These are phyloP conservation scores for Caerostris extrusa DNA, from an alignment of 1,140 invertebrate species.

Conservation along the genomic window DNA sequence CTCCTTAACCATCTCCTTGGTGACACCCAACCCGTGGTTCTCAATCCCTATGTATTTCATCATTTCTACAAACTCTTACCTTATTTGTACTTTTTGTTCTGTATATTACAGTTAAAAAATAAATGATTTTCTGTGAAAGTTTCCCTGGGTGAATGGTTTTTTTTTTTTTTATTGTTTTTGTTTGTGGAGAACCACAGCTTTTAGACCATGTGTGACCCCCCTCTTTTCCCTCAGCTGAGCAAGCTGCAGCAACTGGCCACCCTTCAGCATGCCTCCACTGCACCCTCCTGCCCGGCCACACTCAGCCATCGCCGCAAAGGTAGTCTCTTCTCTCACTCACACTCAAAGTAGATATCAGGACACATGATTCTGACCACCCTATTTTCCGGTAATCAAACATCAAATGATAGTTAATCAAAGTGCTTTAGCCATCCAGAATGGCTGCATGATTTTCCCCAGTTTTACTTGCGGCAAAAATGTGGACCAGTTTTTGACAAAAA, in stretches of 20 bases:
- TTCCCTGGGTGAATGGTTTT: constrained; percentile 3
- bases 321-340: constrained; percentile 61
- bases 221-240: constrained; percentile 79
- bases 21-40: constrained; percentile 52
- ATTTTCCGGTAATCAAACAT: not conserved
- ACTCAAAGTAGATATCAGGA: not conserved
- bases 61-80: constrained; percentile 3
- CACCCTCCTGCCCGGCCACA: constrained; percentile 78
- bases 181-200: constrained; percentile 53
- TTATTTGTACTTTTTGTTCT: constrained; percentile 8
- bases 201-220: constrained; percentile 67
- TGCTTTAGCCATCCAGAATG: too few relatives aligned
- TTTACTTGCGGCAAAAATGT: too few relatives aligned
- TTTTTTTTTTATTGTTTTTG: constrained; percentile 16
- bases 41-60: constrained; percentile 38
- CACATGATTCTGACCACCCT: not conserved
- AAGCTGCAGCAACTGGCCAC: constrained; percentile 79
- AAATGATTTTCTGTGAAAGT: constrained; percentile 15
- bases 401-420: too few relatives aligned
- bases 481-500: too few relatives aligned
- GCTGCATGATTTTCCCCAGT: too few relatives aligned
- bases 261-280: constrained; percentile 79
- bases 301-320: constrained; percentile 73
- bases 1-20: constrained; percentile 47
- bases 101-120: not conserved